These are phyloP conservation scores for Neoarius graeffei DNA, from an alignment of 2,113 vertebrate species.

Conservation along the genomic window DNA sequence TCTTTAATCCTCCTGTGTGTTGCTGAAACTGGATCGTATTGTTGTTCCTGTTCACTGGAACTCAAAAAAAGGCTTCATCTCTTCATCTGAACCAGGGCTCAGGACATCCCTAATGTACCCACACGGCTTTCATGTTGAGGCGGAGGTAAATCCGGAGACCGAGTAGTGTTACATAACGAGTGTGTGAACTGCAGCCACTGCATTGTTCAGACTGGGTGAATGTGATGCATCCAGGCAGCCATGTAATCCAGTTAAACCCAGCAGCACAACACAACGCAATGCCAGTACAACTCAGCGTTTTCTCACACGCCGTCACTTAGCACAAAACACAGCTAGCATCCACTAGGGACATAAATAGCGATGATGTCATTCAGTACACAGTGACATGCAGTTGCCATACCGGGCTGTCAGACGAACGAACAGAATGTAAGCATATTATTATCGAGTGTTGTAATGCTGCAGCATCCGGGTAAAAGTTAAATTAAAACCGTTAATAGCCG, in stretches of 20 bases:
- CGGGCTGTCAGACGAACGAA: neutral
- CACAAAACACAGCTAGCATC: neutral
- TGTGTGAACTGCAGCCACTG: conserved; percentile 21
- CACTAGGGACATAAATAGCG: neutral
- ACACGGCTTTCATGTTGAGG: neutral
- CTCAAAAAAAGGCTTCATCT: neutral
- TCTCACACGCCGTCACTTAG: neutral
- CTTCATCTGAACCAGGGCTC: neutral
- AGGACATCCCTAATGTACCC: neutral
- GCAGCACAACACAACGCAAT: neutral
- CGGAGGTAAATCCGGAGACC: neutral
- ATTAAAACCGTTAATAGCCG: too few species aligned
- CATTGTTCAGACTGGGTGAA: conserved; percentile 58
- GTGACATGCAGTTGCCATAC: neutral
- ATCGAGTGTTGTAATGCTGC: neutral
- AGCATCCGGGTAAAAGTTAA: neutral
- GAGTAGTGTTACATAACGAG: conserved; percentile 13
- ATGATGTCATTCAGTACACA: neutral
- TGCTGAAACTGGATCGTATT: conserved; percentile 1
- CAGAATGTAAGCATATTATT: neutral
- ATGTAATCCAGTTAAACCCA: conserved; percentile 66
- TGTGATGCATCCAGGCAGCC: conserved; percentile 70
- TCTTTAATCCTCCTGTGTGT: neutral
- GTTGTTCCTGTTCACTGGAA: conserved; percentile 3
- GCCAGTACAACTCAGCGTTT: conserved; percentile 62